Evolutionary conservation across 2,113 vertebrate species (phyloP).

Genomic region (Hemiprocne comata): DNA sequence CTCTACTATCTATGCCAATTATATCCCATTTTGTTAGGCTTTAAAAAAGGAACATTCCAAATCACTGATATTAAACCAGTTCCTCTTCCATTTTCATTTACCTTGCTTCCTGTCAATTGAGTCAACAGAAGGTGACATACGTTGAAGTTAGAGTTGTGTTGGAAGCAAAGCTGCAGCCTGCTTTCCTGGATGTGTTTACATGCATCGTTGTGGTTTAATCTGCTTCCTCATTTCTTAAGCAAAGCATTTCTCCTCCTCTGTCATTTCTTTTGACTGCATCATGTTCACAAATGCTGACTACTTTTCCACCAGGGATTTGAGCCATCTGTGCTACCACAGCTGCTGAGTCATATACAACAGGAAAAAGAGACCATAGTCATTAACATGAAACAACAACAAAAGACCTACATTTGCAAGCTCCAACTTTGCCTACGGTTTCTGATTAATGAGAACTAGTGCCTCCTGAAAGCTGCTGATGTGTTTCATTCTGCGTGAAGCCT

Average conservation of each 20-base stretch:
- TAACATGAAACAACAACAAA: slow-evolving; percentile 72
- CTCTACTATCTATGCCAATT: background rate
- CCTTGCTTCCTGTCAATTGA: background rate
- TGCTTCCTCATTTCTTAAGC: slow-evolving; percentile 35
- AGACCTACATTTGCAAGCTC: slow-evolving; percentile 66
- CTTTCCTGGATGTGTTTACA: slow-evolving; percentile 21
- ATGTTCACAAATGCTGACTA: slow-evolving; percentile 57
- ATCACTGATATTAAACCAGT: background rate
- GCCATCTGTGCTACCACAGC: slow-evolving; percentile 68
- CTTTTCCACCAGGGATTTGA: slow-evolving; percentile 61
- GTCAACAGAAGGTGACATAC: background rate
- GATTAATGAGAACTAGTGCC: slow-evolving; percentile 72
- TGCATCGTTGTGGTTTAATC: slow-evolving; percentile 41
- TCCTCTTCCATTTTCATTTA: background rate
- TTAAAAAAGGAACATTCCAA: background rate
- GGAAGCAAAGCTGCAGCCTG: slow-evolving; percentile 8
- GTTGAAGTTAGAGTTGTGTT: background rate
- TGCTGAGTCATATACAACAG: slow-evolving; percentile 49
- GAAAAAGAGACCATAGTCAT: slow-evolving; percentile 60
- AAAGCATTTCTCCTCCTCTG: slow-evolving; percentile 31
- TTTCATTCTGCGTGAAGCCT: slow-evolving; percentile 63
- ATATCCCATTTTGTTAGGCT: background rate
- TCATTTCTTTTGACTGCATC: slow-evolving; percentile 62
- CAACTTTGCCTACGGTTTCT: slow-evolving; percentile 69
- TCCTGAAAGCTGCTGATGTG: slow-evolving; percentile 72